These are phyloP conservation scores for Himantopus leucocephalus DNA, from an alignment of 2,113 vertebrate species.

Conservation along the genomic window DNA sequence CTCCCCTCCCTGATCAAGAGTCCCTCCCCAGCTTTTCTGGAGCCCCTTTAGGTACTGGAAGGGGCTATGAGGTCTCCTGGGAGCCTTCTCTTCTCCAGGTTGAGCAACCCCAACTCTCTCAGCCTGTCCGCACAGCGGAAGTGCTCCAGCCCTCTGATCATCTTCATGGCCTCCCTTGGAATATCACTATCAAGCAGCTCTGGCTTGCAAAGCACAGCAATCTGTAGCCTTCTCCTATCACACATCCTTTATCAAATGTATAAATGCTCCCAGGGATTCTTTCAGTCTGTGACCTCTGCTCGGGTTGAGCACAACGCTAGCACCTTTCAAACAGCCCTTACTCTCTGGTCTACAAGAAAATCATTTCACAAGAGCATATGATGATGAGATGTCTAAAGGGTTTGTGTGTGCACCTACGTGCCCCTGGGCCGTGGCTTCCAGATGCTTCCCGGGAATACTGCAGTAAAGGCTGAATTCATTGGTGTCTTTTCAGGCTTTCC, in stretches of 20 bases:
- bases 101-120: not conserved
- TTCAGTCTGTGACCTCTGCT: not conserved
- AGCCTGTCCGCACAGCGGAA: not conserved
- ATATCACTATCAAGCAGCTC: not conserved
- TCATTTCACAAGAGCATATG: too few species aligned
- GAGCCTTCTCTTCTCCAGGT: not conserved
- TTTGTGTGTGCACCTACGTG: not conserved
- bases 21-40: not conserved
- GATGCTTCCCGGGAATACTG: not conserved
- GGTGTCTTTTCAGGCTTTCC: not conserved
- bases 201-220: not conserved
- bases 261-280: not conserved
- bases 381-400: not conserved
- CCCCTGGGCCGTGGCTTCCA: not conserved
- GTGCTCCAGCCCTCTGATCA: not conserved
- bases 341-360: not conserved
- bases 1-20: not conserved
- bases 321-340: not conserved
- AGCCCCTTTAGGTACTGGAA: not conserved
- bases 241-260: rapidly evolving
- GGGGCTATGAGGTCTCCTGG: not conserved
- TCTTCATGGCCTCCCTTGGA: not conserved
- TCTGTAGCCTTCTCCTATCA: not conserved
- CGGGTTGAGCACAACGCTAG: rapidly evolving
- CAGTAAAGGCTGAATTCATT: not conserved